phyloP scores from a whole-genome alignment of 2,888 invertebrate genomes.

The Drosophila macrospina region DNA sequence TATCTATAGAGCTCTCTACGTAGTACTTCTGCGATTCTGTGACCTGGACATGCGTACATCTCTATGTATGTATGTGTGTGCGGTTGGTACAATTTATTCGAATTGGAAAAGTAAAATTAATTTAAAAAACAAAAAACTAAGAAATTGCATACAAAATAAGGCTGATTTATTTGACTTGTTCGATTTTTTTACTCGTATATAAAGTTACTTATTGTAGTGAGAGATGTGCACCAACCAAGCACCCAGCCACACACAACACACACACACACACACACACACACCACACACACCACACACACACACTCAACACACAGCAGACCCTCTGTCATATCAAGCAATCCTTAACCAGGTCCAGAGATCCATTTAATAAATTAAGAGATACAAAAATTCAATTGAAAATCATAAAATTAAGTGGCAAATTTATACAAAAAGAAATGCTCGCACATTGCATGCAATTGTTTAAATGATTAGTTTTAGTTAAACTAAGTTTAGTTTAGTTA shows the following conservation, averaged over 20 bases:
- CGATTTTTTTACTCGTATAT: conserved; percentile 66
- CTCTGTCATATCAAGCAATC: conserved; percentile 65
- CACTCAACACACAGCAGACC: conserved; percentile 18
- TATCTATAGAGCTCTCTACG: conserved; percentile 17
- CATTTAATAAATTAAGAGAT: conserved; percentile 6
- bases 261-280: not conserved
- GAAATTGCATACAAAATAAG: conserved; percentile 77
- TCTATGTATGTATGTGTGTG: conserved; percentile 45
- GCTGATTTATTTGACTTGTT: conserved; percentile 80
- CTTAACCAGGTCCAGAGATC: conserved; percentile 47
- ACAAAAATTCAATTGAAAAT: conserved; percentile 29
- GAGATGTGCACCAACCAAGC: conserved; percentile 16
- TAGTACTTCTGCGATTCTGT: conserved; percentile 21
- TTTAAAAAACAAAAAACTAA: conserved; percentile 40
- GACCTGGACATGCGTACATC: conserved; percentile 24
- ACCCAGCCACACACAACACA: conserved; percentile 8
- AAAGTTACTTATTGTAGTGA: conserved; percentile 41
- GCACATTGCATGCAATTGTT: conserved; percentile 52
- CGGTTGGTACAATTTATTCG: conserved; percentile 47
- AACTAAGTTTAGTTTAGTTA: conserved; percentile 4
- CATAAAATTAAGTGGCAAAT: conserved; percentile 56
- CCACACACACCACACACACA: conserved; percentile 29
- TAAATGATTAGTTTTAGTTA: conserved; percentile 21
- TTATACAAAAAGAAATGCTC: conserved; percentile 58
- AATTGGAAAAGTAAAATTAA: conserved; percentile 71